Base-by-base conservation (phyloP, 2,113 vertebrate genomes). In the Nerophis ophidion region DNA sequence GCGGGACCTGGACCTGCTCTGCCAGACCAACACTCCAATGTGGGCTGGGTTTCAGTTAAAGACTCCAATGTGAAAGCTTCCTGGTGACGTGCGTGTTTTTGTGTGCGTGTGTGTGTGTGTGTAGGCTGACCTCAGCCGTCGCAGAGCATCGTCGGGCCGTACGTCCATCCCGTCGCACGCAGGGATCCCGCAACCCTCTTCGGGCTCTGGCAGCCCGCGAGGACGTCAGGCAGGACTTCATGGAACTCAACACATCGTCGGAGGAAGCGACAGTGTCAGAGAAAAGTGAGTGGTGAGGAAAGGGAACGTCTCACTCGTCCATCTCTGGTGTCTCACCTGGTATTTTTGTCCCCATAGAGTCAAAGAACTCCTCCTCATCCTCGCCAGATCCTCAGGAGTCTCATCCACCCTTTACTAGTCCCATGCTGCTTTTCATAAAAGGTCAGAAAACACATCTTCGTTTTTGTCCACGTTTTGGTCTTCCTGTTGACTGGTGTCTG, bases 381-480 rank as follows among this genome's bases (percentile, higher is more conserved):
- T 60, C 26, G 0, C 69, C 61, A 13, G 59, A 52, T 3, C 61
- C 57, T 14, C 65, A 4, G 38, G 54, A 61, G 52, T 76, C 76
- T 56, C 19, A 57, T 61, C 68, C 67, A 16, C 86, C 89, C 13
- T 91, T 83, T 76, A 86, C 70, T 66, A 81, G 67, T 60, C 79
- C 89, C 50, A 91, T 92, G 91, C 87, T 92, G 48, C 75, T 92
- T 48, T 87, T 86, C 56, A 60, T 92, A 19, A 92, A 92, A 91
- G 91, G 91, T 92, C 77, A 77, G 76, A 35, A 44, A 44, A 44
- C 7, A 42, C 3, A 19, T 12, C 1, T 13, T 48, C 10, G 8
- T 45, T 7, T 46, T 35, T n/a, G 5, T 7, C 15, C 33, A 6
- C 34, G 10, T 53, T 42, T 15, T 12, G 9, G 5, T 1, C 17